phyloP scores from a whole-genome alignment of 1,140 invertebrate species.

The Trialeurodes vaporariorum region DNA sequence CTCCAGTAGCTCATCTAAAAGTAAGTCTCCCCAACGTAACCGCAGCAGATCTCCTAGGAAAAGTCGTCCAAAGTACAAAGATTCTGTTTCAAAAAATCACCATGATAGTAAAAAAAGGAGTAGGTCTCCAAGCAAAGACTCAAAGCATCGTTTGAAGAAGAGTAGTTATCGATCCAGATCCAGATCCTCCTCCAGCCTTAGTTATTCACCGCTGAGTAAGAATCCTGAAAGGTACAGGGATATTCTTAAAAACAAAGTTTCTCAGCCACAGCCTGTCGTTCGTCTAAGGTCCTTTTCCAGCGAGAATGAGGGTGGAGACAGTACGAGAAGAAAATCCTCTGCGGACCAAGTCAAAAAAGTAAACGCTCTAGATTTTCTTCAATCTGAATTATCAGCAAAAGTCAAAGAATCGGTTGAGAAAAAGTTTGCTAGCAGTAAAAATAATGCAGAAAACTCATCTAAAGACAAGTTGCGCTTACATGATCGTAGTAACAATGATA shows the following conservation, averaged over 20 bases:
- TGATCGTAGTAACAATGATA: too few species aligned
- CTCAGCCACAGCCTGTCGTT: conserved; percentile 19
- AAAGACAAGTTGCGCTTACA: too few species aligned
- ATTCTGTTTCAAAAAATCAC: not conserved
- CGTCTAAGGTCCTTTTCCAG: conserved; percentile 17
- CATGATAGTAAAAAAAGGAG: not conserved
- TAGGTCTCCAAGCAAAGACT: not conserved
- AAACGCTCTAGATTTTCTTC: conserved; percentile 22
- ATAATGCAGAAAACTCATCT: not conserved
- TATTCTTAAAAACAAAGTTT: conserved; percentile 13
- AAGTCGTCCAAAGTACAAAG: not conserved
- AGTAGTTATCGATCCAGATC: not conserved
- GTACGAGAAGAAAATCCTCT: conserved; percentile 11
- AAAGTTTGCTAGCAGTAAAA: conserved; percentile 12
- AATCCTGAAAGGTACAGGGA: conserved; percentile 25
- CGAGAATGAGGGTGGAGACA: conserved; percentile 17
- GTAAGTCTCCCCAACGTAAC: not conserved
- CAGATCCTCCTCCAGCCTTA: conserved; percentile 18
- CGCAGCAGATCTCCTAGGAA: not conserved
- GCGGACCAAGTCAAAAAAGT: conserved; percentile 24
- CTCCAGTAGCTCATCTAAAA: not conserved
- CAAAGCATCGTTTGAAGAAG: not conserved
- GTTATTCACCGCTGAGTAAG: conserved; percentile 25
- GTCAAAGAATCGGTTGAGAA: conserved; percentile 25
- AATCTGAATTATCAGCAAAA: conserved; percentile 27